phyloP scores from a whole-genome alignment of 2,888 invertebrate genomes.

The Isotomurus palustris region DNA sequence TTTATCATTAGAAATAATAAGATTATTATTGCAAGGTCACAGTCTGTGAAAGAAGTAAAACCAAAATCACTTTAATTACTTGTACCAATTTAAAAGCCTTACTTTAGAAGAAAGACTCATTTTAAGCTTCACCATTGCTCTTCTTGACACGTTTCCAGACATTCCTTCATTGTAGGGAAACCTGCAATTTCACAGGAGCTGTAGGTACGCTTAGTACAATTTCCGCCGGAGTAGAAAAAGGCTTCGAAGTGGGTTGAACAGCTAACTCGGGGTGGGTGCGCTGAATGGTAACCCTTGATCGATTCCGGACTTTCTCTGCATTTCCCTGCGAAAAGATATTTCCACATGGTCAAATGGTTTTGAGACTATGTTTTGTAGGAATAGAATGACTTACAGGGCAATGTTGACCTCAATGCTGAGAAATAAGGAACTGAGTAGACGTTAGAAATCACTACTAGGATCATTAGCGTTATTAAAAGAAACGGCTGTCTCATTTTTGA shows the following conservation, averaged over 20 bases:
- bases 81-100: too few relatives aligned
- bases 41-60: neutral
- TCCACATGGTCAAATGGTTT: neutral
- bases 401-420: constrained; percentile 4
- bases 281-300: neutral
- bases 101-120: too few relatives aligned
- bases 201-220: neutral
- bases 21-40: too few relatives aligned
- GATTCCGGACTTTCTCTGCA: neutral
- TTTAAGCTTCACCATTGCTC: neutral
- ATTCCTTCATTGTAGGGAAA: neutral
- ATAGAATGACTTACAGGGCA: too few relatives aligned
- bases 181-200: neutral
- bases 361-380: neutral
- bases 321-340: neutral
- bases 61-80: too few relatives aligned
- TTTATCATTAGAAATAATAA: too few relatives aligned
- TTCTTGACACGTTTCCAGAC: neutral
- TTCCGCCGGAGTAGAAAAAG: neutral
- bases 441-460: too few relatives aligned
- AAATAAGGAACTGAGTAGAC: neutral
- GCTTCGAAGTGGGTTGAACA: neutral
- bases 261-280: neutral
- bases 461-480: too few relatives aligned
- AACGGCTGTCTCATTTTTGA: too few relatives aligned